Base-by-base conservation (phyloP, 2,888 invertebrate species). In the Drosophila prostipennis region DNA sequence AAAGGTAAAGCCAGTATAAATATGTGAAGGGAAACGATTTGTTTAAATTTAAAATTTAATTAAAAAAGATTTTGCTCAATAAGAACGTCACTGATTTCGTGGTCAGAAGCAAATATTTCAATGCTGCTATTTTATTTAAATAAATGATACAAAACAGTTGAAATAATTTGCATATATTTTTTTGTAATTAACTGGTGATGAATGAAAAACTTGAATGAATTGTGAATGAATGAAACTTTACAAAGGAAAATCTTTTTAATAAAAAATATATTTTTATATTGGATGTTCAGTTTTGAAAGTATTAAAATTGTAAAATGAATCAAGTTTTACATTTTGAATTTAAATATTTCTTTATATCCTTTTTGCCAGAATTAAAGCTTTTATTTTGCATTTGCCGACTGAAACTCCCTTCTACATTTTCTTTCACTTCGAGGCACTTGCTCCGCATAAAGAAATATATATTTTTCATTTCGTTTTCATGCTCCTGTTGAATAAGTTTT, bases 381-480 rank as follows among this genome's bases (percentile, higher is more conserved):
- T 29, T 46, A 45, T 29, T 14, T 46, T 26, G 29, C 19, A 10
- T 29, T 46, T 26, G 45, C 26, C 45, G 2, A 45, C 8, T 45
- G 7, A 59, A 57, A n/a, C 16, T 10, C 26, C 42, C 13, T 10
- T 6, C 26, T 2, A 14, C 19, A 19, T 13, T 14, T 23, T 10
- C 26, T 10, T 37, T 8, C 43, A n/a, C 16, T 39, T 45, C 16
- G 14, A 37, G 19, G 37, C 26, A 45, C 43, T 64, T 51, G 26
- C 67, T 37, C 14, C 8, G 67, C 29, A 53, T 32, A 54, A 54
- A 34, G 42, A 29, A 32, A 26, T 36, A 63, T 40, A 43, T 43
- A 53, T 64, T 53, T 65, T 45, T 7, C 64, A 65, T 54, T 69
- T 48, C 45, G 45, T 32, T 68, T 69, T 69, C 56, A 69, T 46